Percentiles rank a stretch among this genome's conserved stretches.
Evolutionary conservation across 2,113 vertebrate genomes (phyloP).

Genomic region (Tyrannus savana): DNA sequence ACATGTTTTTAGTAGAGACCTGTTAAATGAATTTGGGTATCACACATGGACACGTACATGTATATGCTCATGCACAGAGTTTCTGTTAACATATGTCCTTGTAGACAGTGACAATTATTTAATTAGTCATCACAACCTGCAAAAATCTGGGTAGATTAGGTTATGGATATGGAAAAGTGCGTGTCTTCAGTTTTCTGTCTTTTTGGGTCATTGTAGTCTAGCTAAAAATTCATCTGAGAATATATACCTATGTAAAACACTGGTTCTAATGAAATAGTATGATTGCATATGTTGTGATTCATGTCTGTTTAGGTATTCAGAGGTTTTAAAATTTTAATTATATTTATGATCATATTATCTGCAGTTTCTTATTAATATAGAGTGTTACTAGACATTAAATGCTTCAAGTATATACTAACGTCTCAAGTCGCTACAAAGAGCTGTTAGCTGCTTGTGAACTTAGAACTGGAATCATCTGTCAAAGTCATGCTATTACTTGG

Average conservation of each 20-base stretch:
- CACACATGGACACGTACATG: fast-evolving
- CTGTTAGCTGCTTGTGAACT: not conserved
- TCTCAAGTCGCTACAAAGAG: not conserved
- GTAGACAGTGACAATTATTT: not conserved
- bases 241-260: not conserved
- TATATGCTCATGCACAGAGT: not conserved
- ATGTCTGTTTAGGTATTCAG: not conserved
- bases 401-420: not conserved
- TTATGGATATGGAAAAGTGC: not conserved
- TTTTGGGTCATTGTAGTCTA: not conserved
- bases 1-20: not conserved
- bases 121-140: not conserved
- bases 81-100: not conserved
- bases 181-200: not conserved
- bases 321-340: not conserved
- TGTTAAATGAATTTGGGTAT: not conserved
- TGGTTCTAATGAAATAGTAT: not conserved
- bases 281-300: not conserved
- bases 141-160: not conserved
- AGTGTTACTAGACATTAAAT: not conserved
- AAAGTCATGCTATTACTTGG: not conserved
- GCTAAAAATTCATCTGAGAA: not conserved
- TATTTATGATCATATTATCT: not conserved
- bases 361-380: not conserved
- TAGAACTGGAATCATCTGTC: not conserved